Conservation (phyloP, 2,888 invertebrate species). For the Aphidoletes aphidimyza region DNA sequence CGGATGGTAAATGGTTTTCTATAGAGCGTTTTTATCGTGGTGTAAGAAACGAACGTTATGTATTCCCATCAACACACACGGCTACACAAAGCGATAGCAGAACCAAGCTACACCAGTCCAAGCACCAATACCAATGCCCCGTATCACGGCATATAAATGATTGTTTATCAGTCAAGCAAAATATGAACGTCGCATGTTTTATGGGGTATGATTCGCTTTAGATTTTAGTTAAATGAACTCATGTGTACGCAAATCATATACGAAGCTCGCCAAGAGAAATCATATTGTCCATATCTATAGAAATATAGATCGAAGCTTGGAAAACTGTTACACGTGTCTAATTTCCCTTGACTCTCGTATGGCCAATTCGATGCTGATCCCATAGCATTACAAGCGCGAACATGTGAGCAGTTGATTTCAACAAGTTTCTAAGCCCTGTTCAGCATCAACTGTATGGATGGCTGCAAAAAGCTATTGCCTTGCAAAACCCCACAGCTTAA, state of each 20-base stretch:
- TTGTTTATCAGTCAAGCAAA: background rate
- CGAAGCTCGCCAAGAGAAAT: too few species aligned
- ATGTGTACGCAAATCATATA: slow-evolving; percentile 12
- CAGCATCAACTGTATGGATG: too few species aligned
- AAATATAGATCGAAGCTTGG: too few species aligned
- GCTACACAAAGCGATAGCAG: too few species aligned
- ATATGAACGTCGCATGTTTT: background rate
- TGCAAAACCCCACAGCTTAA: too few species aligned
- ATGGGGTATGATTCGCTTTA: background rate
- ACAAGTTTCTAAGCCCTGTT: too few species aligned
- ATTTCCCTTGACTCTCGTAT: too few species aligned
- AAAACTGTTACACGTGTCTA: too few species aligned
- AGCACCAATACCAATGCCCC: background rate
- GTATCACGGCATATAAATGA: background rate
- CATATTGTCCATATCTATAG: too few species aligned
- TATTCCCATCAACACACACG: background rate
- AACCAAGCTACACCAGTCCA: background rate
- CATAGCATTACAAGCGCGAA: too few species aligned
- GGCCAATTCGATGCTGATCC: too few species aligned
- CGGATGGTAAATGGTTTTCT: background rate
- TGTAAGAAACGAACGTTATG: background rate
- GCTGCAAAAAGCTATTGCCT: background rate
- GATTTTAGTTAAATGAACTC: slow-evolving; percentile 4
- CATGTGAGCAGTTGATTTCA: too few species aligned
- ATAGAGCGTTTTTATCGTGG: background rate